phyloP scores from a whole-genome alignment of 1,140 invertebrate species.

The Orius insidiosus region DNA sequence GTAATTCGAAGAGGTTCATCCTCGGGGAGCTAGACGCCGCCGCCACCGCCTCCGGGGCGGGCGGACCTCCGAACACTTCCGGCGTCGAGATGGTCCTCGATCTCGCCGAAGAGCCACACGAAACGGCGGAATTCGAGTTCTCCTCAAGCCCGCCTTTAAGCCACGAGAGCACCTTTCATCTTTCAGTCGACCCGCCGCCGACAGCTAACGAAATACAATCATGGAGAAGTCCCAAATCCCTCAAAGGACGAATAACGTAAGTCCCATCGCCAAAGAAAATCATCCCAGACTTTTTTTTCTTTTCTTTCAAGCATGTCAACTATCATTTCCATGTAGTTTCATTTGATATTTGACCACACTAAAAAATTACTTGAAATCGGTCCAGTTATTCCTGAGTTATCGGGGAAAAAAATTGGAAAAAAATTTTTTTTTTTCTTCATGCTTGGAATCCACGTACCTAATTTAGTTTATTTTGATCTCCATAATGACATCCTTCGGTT shows the following conservation, averaged over 20 bases:
- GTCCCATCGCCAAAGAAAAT: slow-evolving; percentile 2
- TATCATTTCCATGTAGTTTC: no score
- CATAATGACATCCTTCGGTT: no score
- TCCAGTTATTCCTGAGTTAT: no score
- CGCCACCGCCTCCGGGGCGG: slow-evolving; percentile 17
- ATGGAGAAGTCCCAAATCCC: slow-evolving; percentile 21
- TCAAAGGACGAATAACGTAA: slow-evolving; percentile 21
- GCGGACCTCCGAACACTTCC: slow-evolving; percentile 13
- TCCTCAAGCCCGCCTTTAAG: slow-evolving; percentile 22
- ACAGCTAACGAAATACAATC: slow-evolving; percentile 17
- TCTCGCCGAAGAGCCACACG: slow-evolving; percentile 16
- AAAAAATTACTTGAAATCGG: no score
- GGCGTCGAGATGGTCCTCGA: slow-evolving; percentile 13
- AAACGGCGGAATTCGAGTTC: slow-evolving; percentile 10
- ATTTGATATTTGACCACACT: no score
- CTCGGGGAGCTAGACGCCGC: slow-evolving; percentile 35
- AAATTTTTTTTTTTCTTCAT: no score
- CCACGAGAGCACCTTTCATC: slow-evolving; percentile 18
- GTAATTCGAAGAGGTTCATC: slow-evolving; percentile 42
- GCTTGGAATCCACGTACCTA: no score
- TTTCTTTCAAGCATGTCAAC: no score
- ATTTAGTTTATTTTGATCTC: no score
- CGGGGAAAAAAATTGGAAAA: no score
- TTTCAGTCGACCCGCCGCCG: slow-evolving; percentile 19
- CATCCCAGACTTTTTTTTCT: no score